Evolutionary conservation across 1,140 invertebrate genomes (phyloP), one percentile per base, ranked within the genome.

Genomic region (Acyrthosiphon pisum): DNA sequence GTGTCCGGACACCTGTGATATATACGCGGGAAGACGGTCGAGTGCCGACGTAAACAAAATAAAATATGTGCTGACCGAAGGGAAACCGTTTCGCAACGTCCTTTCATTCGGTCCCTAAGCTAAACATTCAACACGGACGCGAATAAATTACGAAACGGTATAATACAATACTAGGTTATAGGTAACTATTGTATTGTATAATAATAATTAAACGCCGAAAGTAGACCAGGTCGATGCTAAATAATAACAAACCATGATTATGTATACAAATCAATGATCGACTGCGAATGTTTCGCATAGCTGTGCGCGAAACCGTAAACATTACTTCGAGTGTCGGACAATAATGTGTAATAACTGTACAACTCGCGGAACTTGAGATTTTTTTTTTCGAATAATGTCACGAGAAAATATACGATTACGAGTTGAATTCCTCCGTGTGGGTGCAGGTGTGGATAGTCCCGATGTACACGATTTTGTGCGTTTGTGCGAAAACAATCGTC

Each of bases 111-210:
- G 11, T 46, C 44, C 84, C 18, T 1, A 46, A n/a, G 20, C 86
- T 37, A 50, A 88, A 88, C 46, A 88, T 88, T 88, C 87, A 88
- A 88, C 87, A 50, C 18, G 18, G n/a, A 22, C n/a, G 46, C 30
- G 14, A 6, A 46, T 9, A 9, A 41, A 76, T 88, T 88, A 88
- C n/a, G n/a, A 88, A 88, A 88, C 46, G 18, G 6, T 18, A 37
- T n/a, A 83, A 37, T 23, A 68, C 18, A 30, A 6, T 76, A 76
- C n/a, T 76, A 68, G 6, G 22, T 30, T 83, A 37, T 83, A 37
- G 76, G 76, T 83, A 37, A 22, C 20, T 9, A 22, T 6, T 37
- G 22, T 37, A 23, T 35, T 37, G 76, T 83, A 37, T 83, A 35
- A 20, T 60, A n/a, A 84, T 30, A 11, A 41, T 44, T 44, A 14